phyloP scores from a whole-genome alignment of 2,888 invertebrate species.

The Dexiosoma caninum region DNA sequence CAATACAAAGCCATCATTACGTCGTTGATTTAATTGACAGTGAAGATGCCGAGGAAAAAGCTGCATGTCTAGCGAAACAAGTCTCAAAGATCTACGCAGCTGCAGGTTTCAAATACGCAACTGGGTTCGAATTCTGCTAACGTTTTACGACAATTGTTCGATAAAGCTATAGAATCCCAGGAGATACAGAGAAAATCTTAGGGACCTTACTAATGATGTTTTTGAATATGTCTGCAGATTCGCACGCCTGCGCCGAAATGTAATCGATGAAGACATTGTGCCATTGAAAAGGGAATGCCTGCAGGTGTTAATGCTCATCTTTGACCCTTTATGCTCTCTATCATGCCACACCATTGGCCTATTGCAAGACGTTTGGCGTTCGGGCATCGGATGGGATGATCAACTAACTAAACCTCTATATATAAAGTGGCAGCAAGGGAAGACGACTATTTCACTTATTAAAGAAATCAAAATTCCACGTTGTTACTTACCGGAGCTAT shows the following conservation, averaged over 20 bases:
- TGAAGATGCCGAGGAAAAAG: background rate
- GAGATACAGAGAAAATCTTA: background rate
- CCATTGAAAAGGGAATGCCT: background rate
- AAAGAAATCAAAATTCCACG: too few relatives aligned
- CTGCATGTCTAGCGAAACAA: conserved; percentile 1
- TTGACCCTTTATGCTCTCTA: background rate
- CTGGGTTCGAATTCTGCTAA: background rate
- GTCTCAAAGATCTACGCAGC: background rate
- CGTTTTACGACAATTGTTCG: too few relatives aligned
- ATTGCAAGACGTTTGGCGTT: background rate
- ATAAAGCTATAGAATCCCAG: too few relatives aligned
- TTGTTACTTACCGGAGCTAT: too few relatives aligned
- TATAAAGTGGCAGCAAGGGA: too few relatives aligned
- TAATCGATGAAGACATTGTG: background rate
- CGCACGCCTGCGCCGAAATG: too few relatives aligned
- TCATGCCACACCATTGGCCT: background rate
- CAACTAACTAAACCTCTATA: too few relatives aligned
- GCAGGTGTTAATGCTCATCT: background rate
- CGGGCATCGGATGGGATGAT: too few relatives aligned
- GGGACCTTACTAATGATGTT: background rate
- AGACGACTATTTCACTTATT: too few relatives aligned
- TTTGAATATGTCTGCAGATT: background rate
- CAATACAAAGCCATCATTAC: conserved; percentile 50
- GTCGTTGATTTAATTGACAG: conserved; percentile 54
- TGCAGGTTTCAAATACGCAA: background rate